Conservation (phyloP, 2,113 vertebrate species). For the Spermophilus dauricus region DNA sequence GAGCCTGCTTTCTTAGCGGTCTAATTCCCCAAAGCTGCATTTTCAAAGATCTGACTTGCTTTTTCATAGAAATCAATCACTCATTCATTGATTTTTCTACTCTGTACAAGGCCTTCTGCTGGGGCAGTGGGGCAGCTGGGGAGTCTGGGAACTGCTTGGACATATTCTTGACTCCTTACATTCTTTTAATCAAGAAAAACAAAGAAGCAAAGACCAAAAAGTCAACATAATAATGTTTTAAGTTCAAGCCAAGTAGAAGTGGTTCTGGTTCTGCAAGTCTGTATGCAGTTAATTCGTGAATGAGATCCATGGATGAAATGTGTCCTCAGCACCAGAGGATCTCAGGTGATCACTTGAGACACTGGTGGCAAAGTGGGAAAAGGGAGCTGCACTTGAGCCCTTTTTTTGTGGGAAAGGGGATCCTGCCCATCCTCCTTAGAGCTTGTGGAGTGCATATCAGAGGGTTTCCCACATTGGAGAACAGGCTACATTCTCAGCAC, state of each 20-base stretch:
- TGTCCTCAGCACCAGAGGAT: constrained; percentile 23
- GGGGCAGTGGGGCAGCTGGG: background rate
- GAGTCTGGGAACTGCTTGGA: background rate
- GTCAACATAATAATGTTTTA: background rate
- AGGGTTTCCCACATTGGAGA: constrained; percentile 19
- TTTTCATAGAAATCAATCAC: constrained; percentile 50
- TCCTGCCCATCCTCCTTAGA: background rate
- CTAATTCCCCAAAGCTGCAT: constrained; percentile 1
- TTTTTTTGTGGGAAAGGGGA: background rate
- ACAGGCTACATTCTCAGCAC: background rate
- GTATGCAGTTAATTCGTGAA: background rate
- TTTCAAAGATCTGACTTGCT: constrained; percentile 44
- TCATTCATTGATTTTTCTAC: background rate
- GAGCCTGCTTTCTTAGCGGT: background rate
- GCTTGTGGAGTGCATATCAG: background rate
- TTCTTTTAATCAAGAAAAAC: background rate
- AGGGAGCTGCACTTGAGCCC: background rate
- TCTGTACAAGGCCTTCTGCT: background rate
- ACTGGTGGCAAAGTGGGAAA: background rate
- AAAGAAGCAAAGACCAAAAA: background rate
- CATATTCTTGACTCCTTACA: background rate
- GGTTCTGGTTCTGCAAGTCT: constrained; percentile 38
- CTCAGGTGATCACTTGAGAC: background rate
- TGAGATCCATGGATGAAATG: constrained; percentile 16
- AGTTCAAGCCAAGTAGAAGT: constrained; percentile 22